These are phyloP conservation scores for Temnothorax curvispinosus DNA, from an alignment of 1,140 invertebrate genomes.

Conservation along the genomic window DNA sequence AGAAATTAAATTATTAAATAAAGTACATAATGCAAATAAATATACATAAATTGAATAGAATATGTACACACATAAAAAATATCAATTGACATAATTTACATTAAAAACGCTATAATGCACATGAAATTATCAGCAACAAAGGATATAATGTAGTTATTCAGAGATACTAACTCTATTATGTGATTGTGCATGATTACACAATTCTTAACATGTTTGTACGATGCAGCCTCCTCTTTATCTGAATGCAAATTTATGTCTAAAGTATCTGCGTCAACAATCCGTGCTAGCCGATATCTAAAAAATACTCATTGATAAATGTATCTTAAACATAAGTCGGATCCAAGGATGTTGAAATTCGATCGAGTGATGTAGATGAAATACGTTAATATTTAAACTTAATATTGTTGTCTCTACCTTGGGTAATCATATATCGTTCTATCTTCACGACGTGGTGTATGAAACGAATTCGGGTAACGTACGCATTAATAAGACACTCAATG, in stretches of 20 bases:
- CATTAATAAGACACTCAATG: slow-evolving; percentile 19
- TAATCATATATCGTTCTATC: background rate
- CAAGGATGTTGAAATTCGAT: background rate
- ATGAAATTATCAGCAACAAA: background rate
- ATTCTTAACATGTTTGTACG: slow-evolving; percentile 52
- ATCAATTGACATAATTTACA: background rate
- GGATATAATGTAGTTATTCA: background rate
- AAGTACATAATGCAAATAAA: background rate
- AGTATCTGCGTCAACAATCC: slow-evolving; percentile 50
- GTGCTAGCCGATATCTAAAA: slow-evolving; percentile 67
- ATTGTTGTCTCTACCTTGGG: background rate
- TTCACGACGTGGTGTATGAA: background rate
- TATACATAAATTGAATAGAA: background rate
- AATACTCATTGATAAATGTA: slow-evolving; percentile 34
- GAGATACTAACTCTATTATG: slow-evolving; percentile 73
- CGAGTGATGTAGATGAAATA: background rate
- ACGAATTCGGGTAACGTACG: background rate
- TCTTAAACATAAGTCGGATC: slow-evolving; percentile 2
- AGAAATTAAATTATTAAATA: background rate
- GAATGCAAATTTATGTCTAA: slow-evolving; percentile 61
- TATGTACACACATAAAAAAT: background rate
- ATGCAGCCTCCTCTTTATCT: slow-evolving; percentile 34
- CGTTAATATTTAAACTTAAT: slow-evolving; percentile 2
- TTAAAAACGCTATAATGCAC: background rate
- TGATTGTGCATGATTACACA: slow-evolving; percentile 69